These are phyloP conservation scores for Sebastes itinus DNA, from an alignment of 2,797 vertebrate genomes.

Conservation along the genomic window DNA sequence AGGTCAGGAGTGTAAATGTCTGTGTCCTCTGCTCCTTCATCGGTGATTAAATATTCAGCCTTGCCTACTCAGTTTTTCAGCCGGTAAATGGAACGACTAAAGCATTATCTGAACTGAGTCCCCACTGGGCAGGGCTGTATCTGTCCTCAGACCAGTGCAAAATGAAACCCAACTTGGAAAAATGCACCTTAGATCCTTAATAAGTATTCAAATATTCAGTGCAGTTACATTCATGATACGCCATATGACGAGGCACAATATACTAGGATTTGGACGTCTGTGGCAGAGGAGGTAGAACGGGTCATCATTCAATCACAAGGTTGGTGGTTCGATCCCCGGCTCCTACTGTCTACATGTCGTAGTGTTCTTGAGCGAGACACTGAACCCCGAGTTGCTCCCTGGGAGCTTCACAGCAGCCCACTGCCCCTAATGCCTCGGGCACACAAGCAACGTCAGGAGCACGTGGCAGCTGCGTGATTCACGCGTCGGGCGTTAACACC, in stretches of 20 bases:
- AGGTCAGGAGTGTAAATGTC: slow-evolving; percentile 14
- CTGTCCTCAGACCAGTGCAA: not conserved
- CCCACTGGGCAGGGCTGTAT: not conserved
- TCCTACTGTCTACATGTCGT: too few relatives aligned
- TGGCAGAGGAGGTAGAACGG: too few relatives aligned
- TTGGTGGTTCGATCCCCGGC: too few relatives aligned
- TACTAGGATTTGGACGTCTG: too few relatives aligned
- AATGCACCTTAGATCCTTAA: not conserved
- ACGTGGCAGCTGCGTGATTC: too few relatives aligned
- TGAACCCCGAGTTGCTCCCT: too few relatives aligned
- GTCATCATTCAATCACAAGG: too few relatives aligned
- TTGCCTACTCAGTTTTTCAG: not conserved
- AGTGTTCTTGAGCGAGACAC: too few relatives aligned
- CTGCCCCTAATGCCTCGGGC: too few relatives aligned
- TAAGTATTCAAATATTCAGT: not conserved
- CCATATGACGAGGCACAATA: not conserved
- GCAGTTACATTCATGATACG: not conserved
- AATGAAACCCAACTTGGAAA: not conserved
- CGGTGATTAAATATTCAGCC: slow-evolving; percentile 21
- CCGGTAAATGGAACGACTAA: not conserved
- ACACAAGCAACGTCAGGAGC: too few relatives aligned
- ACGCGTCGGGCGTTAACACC: too few relatives aligned
- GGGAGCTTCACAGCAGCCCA: too few relatives aligned
- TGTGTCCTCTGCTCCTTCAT: not conserved
- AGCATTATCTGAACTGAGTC: not conserved